These are phyloP conservation scores for Himalopsyche anomala DNA, from an alignment of 2,888 invertebrate species.

Conservation along the genomic window DNA sequence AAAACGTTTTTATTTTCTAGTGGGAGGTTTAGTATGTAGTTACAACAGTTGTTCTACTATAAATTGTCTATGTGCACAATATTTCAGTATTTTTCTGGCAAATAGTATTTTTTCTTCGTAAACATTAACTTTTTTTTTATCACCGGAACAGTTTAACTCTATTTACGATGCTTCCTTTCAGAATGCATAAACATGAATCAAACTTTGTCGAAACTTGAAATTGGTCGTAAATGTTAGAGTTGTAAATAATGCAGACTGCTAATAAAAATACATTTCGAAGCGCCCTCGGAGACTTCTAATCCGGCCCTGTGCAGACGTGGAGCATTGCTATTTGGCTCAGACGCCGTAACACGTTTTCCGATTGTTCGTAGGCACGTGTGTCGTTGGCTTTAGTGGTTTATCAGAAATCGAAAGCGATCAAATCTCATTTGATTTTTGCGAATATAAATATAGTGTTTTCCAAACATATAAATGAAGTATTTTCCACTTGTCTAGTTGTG, in stretches of 20 bases:
- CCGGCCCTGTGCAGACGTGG: background rate
- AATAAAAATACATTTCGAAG: slow-evolving; percentile 23
- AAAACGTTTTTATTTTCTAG: too few species aligned
- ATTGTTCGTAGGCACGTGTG: slow-evolving; percentile 14
- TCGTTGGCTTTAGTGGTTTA: background rate
- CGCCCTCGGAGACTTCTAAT: slow-evolving; percentile 24
- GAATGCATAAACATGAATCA: slow-evolving; percentile 24
- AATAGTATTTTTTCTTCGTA: background rate
- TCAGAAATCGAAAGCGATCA: background rate
- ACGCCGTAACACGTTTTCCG: background rate
- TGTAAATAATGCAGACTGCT: slow-evolving; percentile 19
- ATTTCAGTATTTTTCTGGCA: too few species aligned
- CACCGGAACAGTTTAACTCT: background rate
- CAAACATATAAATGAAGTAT: too few species aligned
- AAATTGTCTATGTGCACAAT: too few species aligned
- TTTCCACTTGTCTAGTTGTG: too few species aligned
- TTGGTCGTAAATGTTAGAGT: slow-evolving; percentile 38
- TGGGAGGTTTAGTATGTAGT: too few species aligned
- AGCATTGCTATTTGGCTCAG: background rate
- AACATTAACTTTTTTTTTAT: slow-evolving; percentile 27
- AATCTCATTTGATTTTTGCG: background rate
- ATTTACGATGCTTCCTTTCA: slow-evolving; percentile 13
- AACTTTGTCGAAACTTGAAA: slow-evolving; percentile 35
- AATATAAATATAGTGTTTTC: too few species aligned
- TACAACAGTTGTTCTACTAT: too few species aligned